Evolutionary conservation across 2,888 invertebrate species (phyloP), one percentile per base, ranked within the genome.

Genomic region (Drosophila mercatorum): DNA sequence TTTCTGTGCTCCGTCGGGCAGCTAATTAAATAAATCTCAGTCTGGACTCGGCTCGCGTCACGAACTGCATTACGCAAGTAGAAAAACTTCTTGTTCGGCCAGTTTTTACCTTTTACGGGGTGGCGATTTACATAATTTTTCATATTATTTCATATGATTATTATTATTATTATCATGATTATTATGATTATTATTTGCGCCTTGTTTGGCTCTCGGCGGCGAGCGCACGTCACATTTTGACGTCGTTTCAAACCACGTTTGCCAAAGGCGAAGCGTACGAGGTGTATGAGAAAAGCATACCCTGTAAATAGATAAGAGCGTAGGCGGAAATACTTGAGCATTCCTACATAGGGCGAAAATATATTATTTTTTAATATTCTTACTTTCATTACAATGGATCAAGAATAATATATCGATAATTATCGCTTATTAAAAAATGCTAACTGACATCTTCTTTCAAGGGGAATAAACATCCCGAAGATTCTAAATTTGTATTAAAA

Each of bases 61-160:
- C 28, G 55, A 44, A 52, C 49, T 62, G 61, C 55, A 68, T 80
- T 74, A 71, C 79, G 79, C 79, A 81, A 72, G 43, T 28, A 28
- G 52, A 52, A 52, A 65, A 75, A 66, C 66, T 68, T 77, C 63
- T 72, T 64, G 56, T 71, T 43, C 31, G 69, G 53, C 60, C 78
- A 70, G 69, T 80, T 80, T 78, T 55, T 55, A 71, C 83, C 83
- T 77, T 81, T 81, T 77, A 64, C 73, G 86, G 68, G 34, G 57
- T 59, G 59, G 56, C 61, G 75, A 86, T 86, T 84, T 83, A 67
- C 84, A 84, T 84, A 86, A 84, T 80, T 75, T 77, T 78, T 74
- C 70, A 75, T 81, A 81, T 81, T 79, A 86, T 80, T 86, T 74
- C 75, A 78, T 71, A 71, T 72, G 73, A 79, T 80, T 78, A 78